Conservation (phyloP, 2,797 vertebrate species). For the Benthosema pterotum region DNA sequence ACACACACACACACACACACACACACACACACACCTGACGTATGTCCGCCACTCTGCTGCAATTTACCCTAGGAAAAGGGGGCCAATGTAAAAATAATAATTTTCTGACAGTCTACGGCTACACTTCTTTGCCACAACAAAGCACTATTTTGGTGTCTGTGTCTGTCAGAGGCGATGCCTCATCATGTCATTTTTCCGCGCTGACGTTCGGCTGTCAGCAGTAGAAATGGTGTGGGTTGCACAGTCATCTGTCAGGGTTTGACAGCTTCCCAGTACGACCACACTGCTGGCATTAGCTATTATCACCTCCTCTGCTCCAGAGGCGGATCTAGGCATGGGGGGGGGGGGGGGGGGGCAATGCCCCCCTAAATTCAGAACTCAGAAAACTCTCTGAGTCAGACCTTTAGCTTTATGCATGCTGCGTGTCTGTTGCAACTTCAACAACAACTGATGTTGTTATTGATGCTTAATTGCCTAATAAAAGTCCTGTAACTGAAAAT, state of each 20-base stretch:
- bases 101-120: conserved; percentile 40
- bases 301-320: too few species aligned
- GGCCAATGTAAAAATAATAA: conserved; percentile 65
- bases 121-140: conserved; percentile 62
- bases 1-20: too few species aligned
- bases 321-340: too few species aligned
- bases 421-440: too few species aligned
- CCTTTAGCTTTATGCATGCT: too few species aligned
- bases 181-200: conserved; percentile 48
- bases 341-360: too few species aligned
- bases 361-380: too few species aligned
- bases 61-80: conserved; percentile 83
- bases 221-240: conserved; percentile 34
- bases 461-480: too few species aligned
- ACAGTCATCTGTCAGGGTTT: conserved; percentile 48
- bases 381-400: too few species aligned
- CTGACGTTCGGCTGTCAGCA: conserved; percentile 52
- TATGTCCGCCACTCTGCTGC: conserved; percentile 82
- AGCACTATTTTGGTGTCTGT: conserved; percentile 53
- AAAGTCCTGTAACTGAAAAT: too few species aligned
- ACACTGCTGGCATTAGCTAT: conserved; percentile 1
- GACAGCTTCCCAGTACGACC: conserved; percentile 54
- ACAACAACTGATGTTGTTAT: too few species aligned
- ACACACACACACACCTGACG: conserved; percentile 84
- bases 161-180: conserved; percentile 51